These are phyloP conservation scores for Ichneumoninae sp. DNA, from an alignment of 2,888 invertebrate species.

Conservation along the genomic window DNA sequence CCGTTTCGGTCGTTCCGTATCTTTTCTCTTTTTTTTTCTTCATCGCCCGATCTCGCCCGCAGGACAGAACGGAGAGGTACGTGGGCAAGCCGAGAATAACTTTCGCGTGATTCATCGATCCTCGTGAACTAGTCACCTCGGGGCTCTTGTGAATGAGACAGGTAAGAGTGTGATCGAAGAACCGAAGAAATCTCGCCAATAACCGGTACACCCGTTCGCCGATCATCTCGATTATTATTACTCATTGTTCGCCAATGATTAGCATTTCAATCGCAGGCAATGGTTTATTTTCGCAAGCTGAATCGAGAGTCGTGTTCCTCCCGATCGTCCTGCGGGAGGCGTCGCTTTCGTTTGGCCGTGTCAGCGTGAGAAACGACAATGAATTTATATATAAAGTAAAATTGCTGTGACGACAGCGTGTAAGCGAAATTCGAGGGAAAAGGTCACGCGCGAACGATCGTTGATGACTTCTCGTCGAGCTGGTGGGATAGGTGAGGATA, in stretches of 20 bases:
- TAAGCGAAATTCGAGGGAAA: constrained; percentile 44
- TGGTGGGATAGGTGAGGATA: constrained; percentile 35
- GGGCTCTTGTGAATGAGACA: constrained; percentile 9
- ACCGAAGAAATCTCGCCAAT: constrained; percentile 10
- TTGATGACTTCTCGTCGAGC: constrained; percentile 51
- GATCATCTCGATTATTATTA: constrained; percentile 10
- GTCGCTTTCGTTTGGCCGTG: background rate
- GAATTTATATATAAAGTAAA: background rate
- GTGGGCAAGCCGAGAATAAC: constrained; percentile 54
- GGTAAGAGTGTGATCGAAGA: background rate
- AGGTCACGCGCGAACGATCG: constrained; percentile 46
- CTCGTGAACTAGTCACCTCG: constrained; percentile 19
- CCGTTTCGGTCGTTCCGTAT: constrained; percentile 2
- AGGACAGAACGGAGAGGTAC: constrained; percentile 30
- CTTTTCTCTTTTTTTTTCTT: constrained; percentile 16
- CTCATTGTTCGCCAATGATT: background rate
- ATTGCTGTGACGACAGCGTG: constrained; percentile 33
- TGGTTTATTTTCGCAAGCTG: background rate
- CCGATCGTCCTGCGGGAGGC: background rate
- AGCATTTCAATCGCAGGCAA: background rate
- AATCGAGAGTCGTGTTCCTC: background rate
- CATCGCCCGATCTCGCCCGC: constrained; percentile 19
- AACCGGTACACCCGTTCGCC: background rate
- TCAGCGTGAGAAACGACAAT: constrained; percentile 10
- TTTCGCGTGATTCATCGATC: constrained; percentile 61